These are phyloP conservation scores for Esox masquinongy DNA, from an alignment of 2,797 vertebrate genomes.

Conservation along the genomic window DNA sequence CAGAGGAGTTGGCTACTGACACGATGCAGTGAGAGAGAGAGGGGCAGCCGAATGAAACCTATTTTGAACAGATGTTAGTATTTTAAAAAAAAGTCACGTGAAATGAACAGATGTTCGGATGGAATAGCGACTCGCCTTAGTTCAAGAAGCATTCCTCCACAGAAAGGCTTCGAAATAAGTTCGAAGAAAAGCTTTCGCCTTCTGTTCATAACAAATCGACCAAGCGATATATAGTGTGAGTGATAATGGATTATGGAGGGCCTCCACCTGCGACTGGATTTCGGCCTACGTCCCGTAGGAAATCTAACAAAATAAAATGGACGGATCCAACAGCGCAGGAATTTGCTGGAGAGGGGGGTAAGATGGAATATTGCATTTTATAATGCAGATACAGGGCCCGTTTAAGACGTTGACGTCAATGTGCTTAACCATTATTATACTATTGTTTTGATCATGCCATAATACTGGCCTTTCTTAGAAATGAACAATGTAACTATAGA, in stretches of 20 bases:
- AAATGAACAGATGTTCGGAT: constrained; percentile 90
- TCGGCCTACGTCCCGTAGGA: constrained; percentile 8
- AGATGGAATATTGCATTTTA: constrained; percentile 4
- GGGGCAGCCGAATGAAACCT: constrained; percentile 89
- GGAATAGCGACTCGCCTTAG: constrained; percentile 73
- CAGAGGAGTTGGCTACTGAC: constrained; percentile 81
- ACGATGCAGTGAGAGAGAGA: constrained; percentile 67
- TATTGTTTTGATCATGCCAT: background rate
- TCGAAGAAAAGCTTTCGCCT: constrained; percentile 39
- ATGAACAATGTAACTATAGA: background rate
- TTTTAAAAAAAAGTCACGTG: constrained; percentile 89
- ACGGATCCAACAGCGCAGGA: constrained; percentile 7
- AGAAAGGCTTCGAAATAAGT: constrained; percentile 60
- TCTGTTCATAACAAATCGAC: constrained; percentile 5
- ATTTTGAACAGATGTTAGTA: constrained; percentile 94
- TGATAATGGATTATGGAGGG: background rate
- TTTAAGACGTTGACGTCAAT: background rate
- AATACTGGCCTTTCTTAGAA: background rate
- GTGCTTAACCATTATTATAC: background rate
- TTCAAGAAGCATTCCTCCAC: constrained; percentile 66
- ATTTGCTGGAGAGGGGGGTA: constrained; percentile 32
- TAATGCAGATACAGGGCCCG: background rate
- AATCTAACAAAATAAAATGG: background rate
- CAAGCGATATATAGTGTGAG: background rate
- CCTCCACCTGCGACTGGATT: constrained; percentile 8